These are phyloP conservation scores for Lycodopsis pacificus DNA, from an alignment of 2,797 vertebrate genomes.

Conservation along the genomic window DNA sequence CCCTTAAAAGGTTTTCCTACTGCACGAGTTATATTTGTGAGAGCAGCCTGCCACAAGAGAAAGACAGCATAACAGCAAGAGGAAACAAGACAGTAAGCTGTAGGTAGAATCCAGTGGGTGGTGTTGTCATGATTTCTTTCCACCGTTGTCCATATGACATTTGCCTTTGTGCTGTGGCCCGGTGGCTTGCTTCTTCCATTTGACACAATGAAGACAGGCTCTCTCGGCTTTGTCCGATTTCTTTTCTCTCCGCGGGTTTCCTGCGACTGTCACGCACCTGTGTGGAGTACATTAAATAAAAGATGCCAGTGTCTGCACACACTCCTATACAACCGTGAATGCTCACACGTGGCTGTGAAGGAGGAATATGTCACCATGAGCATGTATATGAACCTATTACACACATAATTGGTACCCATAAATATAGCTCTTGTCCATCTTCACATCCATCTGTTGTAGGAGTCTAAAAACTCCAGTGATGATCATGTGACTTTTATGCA, in stretches of 20 bases:
- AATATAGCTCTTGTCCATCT: neutral
- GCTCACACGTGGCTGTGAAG: neutral
- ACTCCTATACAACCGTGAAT: neutral
- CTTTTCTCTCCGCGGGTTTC: neutral
- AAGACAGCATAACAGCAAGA: constrained; percentile 26
- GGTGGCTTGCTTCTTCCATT: constrained; percentile 43
- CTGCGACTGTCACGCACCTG: constrained; percentile 48
- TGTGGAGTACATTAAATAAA: constrained; percentile 43
- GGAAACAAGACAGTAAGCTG: constrained; percentile 38
- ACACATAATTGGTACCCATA: neutral
- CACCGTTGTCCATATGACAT: constrained; percentile 44
- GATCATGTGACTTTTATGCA: constrained; percentile 8
- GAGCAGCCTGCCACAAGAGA: constrained; percentile 12
- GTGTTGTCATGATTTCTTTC: constrained; percentile 37
- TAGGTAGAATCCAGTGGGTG: constrained; percentile 17
- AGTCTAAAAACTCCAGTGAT: neutral
- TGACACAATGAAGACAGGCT: constrained; percentile 66
- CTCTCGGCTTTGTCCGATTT: constrained; percentile 33
- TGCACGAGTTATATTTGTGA: constrained; percentile 65
- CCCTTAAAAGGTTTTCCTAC: constrained; percentile 78
- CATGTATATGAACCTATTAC: neutral
- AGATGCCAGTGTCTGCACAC: constrained; percentile 1
- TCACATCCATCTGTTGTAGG: neutral
- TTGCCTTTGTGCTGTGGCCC: constrained; percentile 35
- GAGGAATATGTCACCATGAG: neutral